Base-by-base conservation (phyloP, 2,797 vertebrate genomes). In the Hirundo rustica region DNA sequence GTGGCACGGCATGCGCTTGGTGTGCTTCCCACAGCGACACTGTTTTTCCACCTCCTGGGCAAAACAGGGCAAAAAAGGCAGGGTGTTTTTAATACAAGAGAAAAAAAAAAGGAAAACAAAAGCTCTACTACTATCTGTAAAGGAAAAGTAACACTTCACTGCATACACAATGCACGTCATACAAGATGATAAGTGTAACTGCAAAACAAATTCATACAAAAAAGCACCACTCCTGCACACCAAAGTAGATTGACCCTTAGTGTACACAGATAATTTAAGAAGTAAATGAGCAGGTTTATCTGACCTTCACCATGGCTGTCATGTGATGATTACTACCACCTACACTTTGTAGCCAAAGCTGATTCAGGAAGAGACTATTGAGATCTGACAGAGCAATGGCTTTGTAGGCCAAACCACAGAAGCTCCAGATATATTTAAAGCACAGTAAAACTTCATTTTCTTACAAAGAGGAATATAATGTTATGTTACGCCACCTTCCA, bases 11-110 rank as follows among this genome's bases (percentile, higher is more conserved):
- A 99, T 98, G 89, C 95, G 88, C 75, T 98, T 99, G 48, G 97
- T 98, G 97, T 99, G 98, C 64, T 98, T 98, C 2, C 98, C 99
- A 97, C 99, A 99, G 27, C 99, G 98, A 96, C 99, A 99, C 40
- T 98, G 98, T 53, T 99, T 99, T 95, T 99, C 99, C 92, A 99
- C 99, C 95, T 99, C 99, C 99, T 99, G 55, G 58, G 26, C 34
- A 86, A 90, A 14, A n/a, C 16, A 79, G 48, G 11, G 25, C 8
- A 48, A 40, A 45, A 86, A 83, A 80, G 51, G 1, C 5, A 76
- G 2, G 3, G 18, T 58, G 42, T 32, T 75, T 85, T 88, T 66
- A 62, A 81, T 14, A 8, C 1, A 16, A 20, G 10, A 50, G 6
- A 4, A 1, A 38, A 38, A 38, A 8, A 32, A 20, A 16, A 61